phyloP scores from a whole-genome alignment of 1,140 invertebrate genomes.

The Zaprionus capensis region DNA sequence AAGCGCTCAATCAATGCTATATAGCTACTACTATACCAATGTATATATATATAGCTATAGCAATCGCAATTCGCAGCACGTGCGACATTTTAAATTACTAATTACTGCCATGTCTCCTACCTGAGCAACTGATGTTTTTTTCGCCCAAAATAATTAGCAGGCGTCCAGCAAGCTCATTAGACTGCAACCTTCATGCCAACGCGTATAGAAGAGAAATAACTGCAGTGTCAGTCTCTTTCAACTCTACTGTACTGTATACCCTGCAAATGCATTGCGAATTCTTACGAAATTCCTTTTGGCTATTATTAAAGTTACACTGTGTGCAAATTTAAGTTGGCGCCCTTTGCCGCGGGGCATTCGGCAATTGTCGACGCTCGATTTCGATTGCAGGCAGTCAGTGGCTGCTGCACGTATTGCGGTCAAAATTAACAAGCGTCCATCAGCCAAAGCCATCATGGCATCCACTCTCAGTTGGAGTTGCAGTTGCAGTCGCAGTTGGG shows the following conservation, averaged over 20 bases:
- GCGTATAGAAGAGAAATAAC: background rate
- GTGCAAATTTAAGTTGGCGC: conserved; percentile 18
- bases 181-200: background rate
- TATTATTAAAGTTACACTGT: conserved; percentile 5
- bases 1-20: conserved; percentile 73
- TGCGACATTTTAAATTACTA: conserved; percentile 80
- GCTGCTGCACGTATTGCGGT: conserved; percentile 64
- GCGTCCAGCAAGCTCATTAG: conserved; percentile 21
- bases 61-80: conserved; percentile 64
- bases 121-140: conserved; percentile 29
- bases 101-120: conserved; percentile 67
- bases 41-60: background rate
- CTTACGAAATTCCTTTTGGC: background rate
- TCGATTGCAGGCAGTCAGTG: conserved; percentile 44
- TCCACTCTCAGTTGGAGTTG: background rate
- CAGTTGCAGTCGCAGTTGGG: conserved; percentile 26
- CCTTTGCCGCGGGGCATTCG: conserved; percentile 8
- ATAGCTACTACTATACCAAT: background rate
- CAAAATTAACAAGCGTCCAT: conserved; percentile 64
- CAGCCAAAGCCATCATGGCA: conserved; percentile 29
- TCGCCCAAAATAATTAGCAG: conserved; percentile 59
- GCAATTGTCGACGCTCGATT: conserved; percentile 18
- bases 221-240: background rate
- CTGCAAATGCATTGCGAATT: background rate
- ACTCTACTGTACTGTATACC: background rate